A percentile compares a stretch with the other conserved stretches of the same genome.
Evolutionary conservation across 2,888 invertebrate species (phyloP).

Genomic region (Lasius fuliginosus): DNA sequence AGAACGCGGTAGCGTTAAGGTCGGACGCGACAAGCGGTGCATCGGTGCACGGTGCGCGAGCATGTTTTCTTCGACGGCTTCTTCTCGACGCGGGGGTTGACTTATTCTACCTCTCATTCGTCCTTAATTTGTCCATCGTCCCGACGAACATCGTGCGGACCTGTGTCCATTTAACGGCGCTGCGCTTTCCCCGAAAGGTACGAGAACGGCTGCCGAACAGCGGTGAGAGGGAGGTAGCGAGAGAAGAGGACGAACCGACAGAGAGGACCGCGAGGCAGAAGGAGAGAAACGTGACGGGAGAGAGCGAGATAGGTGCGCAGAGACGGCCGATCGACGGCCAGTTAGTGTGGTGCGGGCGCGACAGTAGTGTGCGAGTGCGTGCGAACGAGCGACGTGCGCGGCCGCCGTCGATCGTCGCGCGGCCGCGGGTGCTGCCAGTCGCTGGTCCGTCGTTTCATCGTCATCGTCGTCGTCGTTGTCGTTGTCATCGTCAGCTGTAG

Average conservation of each 20-base stretch:
- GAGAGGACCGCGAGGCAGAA: not conserved
- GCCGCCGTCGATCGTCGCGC: constrained; percentile 47
- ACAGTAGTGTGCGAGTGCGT: constrained; percentile 35
- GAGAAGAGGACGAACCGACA: not conserved
- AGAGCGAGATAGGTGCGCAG: not conserved
- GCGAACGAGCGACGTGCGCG: constrained; percentile 55
- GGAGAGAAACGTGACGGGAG: constrained; percentile 7
- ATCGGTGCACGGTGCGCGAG: constrained; percentile 72
- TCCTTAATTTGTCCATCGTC: not conserved
- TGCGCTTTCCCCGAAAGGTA: constrained; percentile 45
- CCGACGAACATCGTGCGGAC: not conserved
- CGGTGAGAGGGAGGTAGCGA: not conserved
- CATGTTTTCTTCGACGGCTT: too few species aligned
- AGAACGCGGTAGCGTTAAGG: constrained; percentile 72
- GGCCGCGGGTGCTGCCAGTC: constrained; percentile 28
- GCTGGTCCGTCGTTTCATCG: constrained; percentile 4
- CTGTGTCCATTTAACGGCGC: constrained; percentile 14
- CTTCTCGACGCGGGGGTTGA: constrained; percentile 80
- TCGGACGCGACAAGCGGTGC: constrained; percentile 78
- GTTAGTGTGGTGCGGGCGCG: constrained; percentile 7
- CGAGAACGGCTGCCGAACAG: not conserved
- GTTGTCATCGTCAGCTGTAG: constrained; percentile 1
- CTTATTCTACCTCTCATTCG: constrained; percentile 18
- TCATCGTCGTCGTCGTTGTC: constrained; percentile 3
- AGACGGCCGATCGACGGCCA: constrained; percentile 12